Conservation (phyloP, 2,113 vertebrate species). For the Psittacula cyanocephala region DNA sequence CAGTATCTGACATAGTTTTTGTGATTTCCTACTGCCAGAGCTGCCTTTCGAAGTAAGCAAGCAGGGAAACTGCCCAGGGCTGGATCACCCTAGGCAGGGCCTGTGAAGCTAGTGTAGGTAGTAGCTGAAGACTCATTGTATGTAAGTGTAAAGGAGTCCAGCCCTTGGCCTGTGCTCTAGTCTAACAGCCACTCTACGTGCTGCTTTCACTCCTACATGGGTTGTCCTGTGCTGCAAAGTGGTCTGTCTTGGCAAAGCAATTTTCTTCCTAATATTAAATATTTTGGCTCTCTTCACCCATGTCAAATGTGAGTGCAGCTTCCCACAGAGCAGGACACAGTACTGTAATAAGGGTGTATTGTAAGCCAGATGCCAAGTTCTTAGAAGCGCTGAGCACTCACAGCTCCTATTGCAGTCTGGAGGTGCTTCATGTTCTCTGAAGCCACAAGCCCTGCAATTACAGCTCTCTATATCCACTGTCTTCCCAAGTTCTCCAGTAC, state of each 20-base stretch:
- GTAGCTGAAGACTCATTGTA: neutral
- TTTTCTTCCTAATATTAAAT: neutral
- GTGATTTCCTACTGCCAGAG: neutral
- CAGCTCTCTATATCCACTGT: neutral
- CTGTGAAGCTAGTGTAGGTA: neutral
- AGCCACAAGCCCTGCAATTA: neutral
- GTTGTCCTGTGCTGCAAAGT: neutral
- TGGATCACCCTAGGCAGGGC: neutral
- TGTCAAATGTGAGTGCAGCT: neutral
- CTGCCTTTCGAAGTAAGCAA: neutral
- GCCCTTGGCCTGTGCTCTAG: neutral
- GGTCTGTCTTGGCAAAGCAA: neutral
- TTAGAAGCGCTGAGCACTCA: neutral
- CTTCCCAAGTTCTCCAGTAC: neutral
- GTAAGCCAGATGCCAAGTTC: neutral
- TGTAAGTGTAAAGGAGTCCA: neutral
- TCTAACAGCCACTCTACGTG: rapidly evolving
- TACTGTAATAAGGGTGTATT: rapidly evolving
- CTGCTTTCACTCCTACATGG: neutral
- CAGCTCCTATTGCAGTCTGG: neutral
- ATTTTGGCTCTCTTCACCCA: neutral
- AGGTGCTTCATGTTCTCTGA: neutral
- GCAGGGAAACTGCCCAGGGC: neutral
- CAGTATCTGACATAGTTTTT: neutral
- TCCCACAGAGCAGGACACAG: neutral